Evolutionary conservation across 2,888 invertebrate species (phyloP), one percentile per base, ranked within the genome.

Genomic region (Microplitis manilae): DNA sequence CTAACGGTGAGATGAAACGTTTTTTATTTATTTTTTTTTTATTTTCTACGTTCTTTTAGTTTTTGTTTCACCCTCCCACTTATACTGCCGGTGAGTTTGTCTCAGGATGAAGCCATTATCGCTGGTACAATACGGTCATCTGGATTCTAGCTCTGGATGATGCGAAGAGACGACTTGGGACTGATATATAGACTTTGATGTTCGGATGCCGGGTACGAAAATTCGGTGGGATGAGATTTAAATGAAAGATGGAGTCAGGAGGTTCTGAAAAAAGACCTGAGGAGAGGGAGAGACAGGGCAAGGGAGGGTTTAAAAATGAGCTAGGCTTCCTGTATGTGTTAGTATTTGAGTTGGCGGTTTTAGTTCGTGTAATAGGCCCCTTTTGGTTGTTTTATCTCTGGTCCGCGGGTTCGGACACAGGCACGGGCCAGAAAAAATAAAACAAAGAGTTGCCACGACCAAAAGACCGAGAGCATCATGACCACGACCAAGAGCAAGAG

Each of bases 1-100:
- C 73, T 61, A 73, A 50, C 73, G 73, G 73, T 59, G 50, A 73
- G 73, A 73, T 73, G 73, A 73, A 39, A 73, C 41, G 50, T 60
- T 41, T 13, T 69, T n/a, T 73, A 20, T 40, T 39, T 62, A 64
- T 64, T 64, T 64, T 40, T 72, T 41, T 30, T 50, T 20, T 59
- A 30, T 30, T 30, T 30, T 30, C 30, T 30, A 30, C 30, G 30
- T 30, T 30, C 30, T 39, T 67, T 13, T 30, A 13, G 39, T 67
- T 68, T 30, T 68, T 13, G 9, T 68, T 68, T 68, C 17, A n/a
- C 20, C 59, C 69, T 17, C 69, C 50, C 69, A 59, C 69, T 59
- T 41, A 15, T 41, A 30, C 8, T n/a, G 30, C 30, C 30, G 30
- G 30, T 30, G 30, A 61, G 59, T 70, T 61, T 61, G 61, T 71